A percentile compares a stretch with the other conserved stretches of the same genome.
These are phyloP conservation scores for Amaurobius ferox DNA, from an alignment of 2,888 invertebrate species.

Conservation along the genomic window DNA sequence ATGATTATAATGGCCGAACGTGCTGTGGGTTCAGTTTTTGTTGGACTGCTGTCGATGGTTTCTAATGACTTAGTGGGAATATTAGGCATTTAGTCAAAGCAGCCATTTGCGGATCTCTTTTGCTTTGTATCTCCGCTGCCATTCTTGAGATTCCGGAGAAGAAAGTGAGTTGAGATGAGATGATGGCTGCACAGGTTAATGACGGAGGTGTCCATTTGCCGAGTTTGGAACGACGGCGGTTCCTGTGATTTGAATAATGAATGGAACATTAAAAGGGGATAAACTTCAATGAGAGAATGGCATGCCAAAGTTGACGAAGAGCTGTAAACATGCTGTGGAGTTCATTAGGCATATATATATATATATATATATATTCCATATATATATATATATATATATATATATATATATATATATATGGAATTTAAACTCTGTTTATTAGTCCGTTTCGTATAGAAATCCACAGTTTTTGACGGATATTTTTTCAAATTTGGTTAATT, in stretches of 20 bases:
- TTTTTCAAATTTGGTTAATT: too few species aligned
- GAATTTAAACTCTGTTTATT: too few species aligned
- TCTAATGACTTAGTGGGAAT: conserved; percentile 55
- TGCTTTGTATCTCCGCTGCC: background rate
- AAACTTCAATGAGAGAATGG: background rate
- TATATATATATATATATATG: too few species aligned
- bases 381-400: too few species aligned
- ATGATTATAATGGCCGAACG: conserved; percentile 59
- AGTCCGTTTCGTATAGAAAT: too few species aligned
- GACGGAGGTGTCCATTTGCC: conserved; percentile 13
- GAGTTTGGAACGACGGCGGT: background rate
- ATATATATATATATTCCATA: too few species aligned
- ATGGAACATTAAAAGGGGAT: background rate
- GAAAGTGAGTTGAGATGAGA: background rate
- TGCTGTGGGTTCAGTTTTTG: conserved; percentile 30
- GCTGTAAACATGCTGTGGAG: background rate
- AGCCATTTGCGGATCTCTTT: conserved; percentile 8
- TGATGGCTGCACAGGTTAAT: background rate
- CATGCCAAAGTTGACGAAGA: background rate
- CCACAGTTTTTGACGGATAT: too few species aligned
- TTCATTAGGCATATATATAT: too few species aligned
- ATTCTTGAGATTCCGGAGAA: background rate
- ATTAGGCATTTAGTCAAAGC: conserved; percentile 41
- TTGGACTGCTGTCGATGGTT: conserved; percentile 18
- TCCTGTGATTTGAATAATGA: background rate